Evolutionary conservation across 2,113 vertebrate species (phyloP).

Genomic region (Noturus placidus): DNA sequence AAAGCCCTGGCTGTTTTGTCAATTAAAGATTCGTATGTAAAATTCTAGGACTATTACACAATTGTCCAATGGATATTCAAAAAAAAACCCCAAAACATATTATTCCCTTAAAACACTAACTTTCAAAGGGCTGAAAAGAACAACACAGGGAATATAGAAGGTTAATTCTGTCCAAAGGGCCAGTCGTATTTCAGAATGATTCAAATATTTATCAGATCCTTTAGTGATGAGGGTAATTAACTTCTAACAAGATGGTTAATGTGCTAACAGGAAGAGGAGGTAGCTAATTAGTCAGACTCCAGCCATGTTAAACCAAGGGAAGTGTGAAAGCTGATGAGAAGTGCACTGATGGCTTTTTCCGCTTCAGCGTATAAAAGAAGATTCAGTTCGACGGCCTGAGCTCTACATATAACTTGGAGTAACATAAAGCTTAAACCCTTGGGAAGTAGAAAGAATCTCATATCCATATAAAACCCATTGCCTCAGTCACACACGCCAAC

Average conservation of each 20-base stretch:
- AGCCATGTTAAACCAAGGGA: constrained; percentile 16
- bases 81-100: not conserved
- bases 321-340: constrained; percentile 35
- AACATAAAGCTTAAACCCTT: not conserved
- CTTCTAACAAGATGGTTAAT: constrained; percentile 30
- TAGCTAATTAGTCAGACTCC: constrained; percentile 11
- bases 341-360: not conserved
- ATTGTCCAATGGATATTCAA: not conserved
- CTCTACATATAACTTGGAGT: not conserved
- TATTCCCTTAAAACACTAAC: constrained; percentile 14
- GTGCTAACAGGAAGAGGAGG: constrained; percentile 29
- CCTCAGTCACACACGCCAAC: not conserved
- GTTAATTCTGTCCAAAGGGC: not conserved
- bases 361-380: not conserved
- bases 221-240: constrained; percentile 44
- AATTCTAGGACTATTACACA: too few species aligned
- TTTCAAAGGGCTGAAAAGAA: constrained; percentile 8
- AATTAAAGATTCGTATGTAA: not conserved
- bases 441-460: not conserved
- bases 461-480: not conserved
- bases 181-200: constrained; percentile 16
- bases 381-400: not conserved
- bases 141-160: not conserved
- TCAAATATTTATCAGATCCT: constrained; percentile 34
- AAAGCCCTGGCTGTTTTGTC: not conserved